Percentiles rank a stretch among this genome's conserved stretches.
Conservation (phyloP, 2,888 invertebrate genomes). For the Nomada lathburiana region DNA sequence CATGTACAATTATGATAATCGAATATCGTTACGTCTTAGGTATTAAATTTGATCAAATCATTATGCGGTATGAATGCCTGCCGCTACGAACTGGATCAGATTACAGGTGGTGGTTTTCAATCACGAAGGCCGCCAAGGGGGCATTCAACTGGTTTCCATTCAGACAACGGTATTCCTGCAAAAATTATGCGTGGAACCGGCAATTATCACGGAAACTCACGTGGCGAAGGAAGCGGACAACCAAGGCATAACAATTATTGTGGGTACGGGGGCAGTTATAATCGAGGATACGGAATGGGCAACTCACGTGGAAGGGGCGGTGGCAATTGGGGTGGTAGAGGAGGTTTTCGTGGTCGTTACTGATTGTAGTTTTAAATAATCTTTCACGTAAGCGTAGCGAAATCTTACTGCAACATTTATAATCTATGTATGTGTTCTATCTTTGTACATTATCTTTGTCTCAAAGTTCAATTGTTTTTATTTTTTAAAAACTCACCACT, state of each 20-base stretch:
- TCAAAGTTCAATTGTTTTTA: neutral
- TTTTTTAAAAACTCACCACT: neutral
- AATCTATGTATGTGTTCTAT: neutral
- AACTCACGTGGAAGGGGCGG: conserved; percentile 60
- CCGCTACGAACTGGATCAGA: conserved; percentile 88
- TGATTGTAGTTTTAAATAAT: conserved; percentile 36
- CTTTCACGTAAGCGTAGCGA: conserved; percentile 1
- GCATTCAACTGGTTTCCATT: conserved; percentile 79
- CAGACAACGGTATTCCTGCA: conserved; percentile 78
- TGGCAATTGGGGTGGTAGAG: conserved; percentile 74
- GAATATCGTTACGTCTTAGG: conserved; percentile 81
- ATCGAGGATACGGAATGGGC: conserved; percentile 63
- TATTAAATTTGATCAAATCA: conserved; percentile 89
- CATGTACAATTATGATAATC: neutral
- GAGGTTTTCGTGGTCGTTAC: conserved; percentile 59
- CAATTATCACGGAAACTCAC: conserved; percentile 64
- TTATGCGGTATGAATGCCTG: conserved; percentile 92
- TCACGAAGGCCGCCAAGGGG: conserved; percentile 86
- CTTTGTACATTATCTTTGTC: neutral
- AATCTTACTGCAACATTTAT: conserved; percentile 1
- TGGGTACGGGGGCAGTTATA: conserved; percentile 68
- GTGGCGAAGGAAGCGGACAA: conserved; percentile 52
- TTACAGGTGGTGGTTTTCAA: conserved; percentile 85
- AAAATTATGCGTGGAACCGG: conserved; percentile 83
- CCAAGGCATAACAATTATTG: conserved; percentile 63